These are phyloP conservation scores for Hyalella azteca DNA, from an alignment of 2,888 invertebrate genomes.

Conservation along the genomic window DNA sequence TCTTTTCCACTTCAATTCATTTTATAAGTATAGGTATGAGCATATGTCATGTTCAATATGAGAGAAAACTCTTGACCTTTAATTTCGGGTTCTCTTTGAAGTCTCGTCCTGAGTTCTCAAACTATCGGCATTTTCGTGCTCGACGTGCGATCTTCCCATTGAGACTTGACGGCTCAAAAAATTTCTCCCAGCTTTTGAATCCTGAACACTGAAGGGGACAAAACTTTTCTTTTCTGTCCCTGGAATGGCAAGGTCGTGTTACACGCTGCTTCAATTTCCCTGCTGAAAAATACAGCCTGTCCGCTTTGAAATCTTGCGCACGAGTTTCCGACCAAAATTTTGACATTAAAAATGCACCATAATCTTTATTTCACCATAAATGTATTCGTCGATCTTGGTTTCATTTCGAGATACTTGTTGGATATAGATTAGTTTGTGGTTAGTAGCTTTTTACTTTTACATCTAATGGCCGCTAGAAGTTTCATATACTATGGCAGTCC, in stretches of 20 bases:
- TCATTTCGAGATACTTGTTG: too few species aligned
- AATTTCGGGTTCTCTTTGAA: constrained; percentile 1
- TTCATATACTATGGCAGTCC: too few species aligned
- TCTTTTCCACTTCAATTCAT: too few species aligned
- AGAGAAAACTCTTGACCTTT: too few species aligned
- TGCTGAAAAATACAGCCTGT: constrained; percentile 5
- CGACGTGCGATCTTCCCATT: constrained; percentile 15
- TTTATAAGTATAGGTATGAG: too few species aligned
- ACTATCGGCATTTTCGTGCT: constrained; percentile 5
- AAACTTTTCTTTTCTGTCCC: constrained; percentile 22
- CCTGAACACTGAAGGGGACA: constrained; percentile 11
- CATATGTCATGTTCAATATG: too few species aligned
- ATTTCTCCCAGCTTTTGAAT: background rate
- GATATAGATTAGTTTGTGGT: too few species aligned
- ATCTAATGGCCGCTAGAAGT: too few species aligned
- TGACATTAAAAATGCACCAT: too few species aligned
- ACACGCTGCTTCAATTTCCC: constrained; percentile 25
- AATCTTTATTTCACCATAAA: too few species aligned
- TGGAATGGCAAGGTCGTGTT: constrained; percentile 30
- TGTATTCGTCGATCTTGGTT: too few species aligned
- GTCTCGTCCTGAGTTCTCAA: background rate
- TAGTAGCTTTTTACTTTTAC: too few species aligned
- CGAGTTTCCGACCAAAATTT: background rate
- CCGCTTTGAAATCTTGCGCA: background rate
- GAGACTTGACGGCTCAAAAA: background rate